Conservation (phyloP, 2,797 vertebrate genomes). For the Emydoidea blandingii region DNA sequence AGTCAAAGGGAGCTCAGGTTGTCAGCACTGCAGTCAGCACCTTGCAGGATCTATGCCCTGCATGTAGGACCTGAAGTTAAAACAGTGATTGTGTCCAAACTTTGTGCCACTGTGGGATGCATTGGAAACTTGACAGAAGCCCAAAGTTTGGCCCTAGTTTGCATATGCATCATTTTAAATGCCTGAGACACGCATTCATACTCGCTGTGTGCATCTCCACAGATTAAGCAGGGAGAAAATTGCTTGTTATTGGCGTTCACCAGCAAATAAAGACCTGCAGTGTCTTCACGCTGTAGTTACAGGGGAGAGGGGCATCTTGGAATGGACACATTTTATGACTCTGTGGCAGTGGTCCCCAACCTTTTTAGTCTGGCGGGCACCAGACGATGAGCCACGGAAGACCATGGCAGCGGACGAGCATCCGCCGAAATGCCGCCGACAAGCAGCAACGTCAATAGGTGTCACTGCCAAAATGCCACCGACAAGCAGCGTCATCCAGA, state of each 20-base stretch:
- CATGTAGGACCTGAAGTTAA: slow-evolving; percentile 31
- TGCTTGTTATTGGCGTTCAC: slow-evolving; percentile 67
- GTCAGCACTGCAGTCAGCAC: neutral
- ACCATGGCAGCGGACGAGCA: too few relatives aligned
- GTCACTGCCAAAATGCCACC: too few relatives aligned
- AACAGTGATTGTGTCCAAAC: slow-evolving; percentile 23
- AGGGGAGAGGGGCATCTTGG: slow-evolving; percentile 63
- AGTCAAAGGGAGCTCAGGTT: neutral
- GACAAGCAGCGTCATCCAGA: too few relatives aligned
- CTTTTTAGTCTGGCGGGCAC: too few relatives aligned
- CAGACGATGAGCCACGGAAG: too few relatives aligned
- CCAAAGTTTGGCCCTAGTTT: slow-evolving; percentile 67
- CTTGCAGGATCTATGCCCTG: neutral
- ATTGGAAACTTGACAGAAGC: slow-evolving; percentile 65
- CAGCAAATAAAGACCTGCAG: slow-evolving; percentile 69
- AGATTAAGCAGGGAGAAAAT: slow-evolving; percentile 45
- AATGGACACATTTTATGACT: slow-evolving; percentile 28
- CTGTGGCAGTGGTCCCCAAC: neutral
- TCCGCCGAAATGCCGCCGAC: too few relatives aligned
- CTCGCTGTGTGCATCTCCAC: slow-evolving; percentile 65
- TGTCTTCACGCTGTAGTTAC: slow-evolving; percentile 61
- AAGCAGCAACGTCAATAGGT: too few relatives aligned
- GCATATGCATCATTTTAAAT: slow-evolving; percentile 68
- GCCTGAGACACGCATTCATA: slow-evolving; percentile 69
- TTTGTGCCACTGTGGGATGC: slow-evolving; percentile 56